phyloP scores from a whole-genome alignment of 2,113 vertebrate species.

The Podocnemis expansa region DNA sequence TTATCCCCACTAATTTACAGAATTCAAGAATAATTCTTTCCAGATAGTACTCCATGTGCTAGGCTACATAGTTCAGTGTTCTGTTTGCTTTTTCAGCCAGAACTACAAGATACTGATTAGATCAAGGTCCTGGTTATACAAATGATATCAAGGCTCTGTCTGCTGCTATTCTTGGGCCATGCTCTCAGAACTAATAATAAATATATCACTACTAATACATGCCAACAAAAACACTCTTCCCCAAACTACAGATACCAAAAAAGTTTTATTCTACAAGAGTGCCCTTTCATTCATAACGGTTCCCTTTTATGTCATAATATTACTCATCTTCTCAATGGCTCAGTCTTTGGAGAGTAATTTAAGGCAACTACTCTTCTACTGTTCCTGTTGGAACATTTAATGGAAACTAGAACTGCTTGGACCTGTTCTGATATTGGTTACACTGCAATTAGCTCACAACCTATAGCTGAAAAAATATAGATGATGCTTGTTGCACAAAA shows the following conservation, averaged over 20 bases:
- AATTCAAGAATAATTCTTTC: conserved; percentile 1
- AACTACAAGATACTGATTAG: not conserved
- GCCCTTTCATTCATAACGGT: not conserved
- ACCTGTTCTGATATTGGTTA: conserved; percentile 16
- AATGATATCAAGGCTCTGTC: not conserved
- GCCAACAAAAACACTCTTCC: not conserved
- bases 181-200: not conserved
- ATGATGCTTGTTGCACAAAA: not conserved
- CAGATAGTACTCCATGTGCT: not conserved
- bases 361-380: conserved; percentile 2
- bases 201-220: not conserved
- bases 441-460: conserved; percentile 30
- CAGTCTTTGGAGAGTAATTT: conserved; percentile 36
- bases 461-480: conserved; percentile 11
- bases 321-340: conserved; percentile 10
- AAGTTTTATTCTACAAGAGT: not conserved
- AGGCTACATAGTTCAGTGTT: not conserved
- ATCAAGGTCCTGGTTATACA: not conserved
- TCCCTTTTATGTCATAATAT: not conserved
- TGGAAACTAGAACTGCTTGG: conserved; percentile 45
- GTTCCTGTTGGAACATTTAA: conserved; percentile 23
- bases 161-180: not conserved
- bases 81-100: not conserved
- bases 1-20: not conserved
- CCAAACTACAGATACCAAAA: not conserved